Evolutionary conservation across 2,113 vertebrate genomes (phyloP).

Genomic region (Mormyrus iriodes): DNA sequence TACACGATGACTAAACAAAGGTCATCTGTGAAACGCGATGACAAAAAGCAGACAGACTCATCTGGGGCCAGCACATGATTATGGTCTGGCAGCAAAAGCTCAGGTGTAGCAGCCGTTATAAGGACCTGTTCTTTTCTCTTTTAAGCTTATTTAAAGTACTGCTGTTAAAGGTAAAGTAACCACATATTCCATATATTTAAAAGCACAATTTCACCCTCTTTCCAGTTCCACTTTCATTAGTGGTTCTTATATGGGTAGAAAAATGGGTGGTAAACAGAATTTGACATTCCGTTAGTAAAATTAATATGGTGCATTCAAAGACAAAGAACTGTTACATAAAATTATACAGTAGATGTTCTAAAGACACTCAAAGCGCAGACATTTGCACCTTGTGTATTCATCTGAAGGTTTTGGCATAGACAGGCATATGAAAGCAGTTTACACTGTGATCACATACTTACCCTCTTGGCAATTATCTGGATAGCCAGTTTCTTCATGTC

Average conservation of each 20-base stretch:
- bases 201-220: not conserved
- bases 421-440: not conserved
- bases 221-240: not conserved
- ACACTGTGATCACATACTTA: conserved; percentile 23
- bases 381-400: not conserved
- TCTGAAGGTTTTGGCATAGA: not conserved
- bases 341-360: not conserved
- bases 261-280: not conserved
- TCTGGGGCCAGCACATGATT: not conserved
- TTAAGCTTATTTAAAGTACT: not conserved
- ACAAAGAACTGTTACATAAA: not conserved
- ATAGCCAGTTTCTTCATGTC: conserved; percentile 51
- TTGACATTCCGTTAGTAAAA: not conserved
- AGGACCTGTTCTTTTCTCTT: not conserved
- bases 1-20: not conserved
- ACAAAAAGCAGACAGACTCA: too few species aligned
- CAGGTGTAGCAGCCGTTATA: not conserved
- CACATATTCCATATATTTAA: not conserved
- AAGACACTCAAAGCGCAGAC: not conserved
- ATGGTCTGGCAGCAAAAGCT: not conserved
- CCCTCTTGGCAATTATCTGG: conserved; percentile 60
- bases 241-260: not conserved
- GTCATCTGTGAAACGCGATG: not conserved
- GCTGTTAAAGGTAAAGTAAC: not conserved
- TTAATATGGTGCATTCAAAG: not conserved